A percentile compares a stretch with the other conserved stretches of the same genome.
Evolutionary conservation across 92 coral and sea anemone genomes (phyloP).

Genomic region (Paragorgia papillata): DNA sequence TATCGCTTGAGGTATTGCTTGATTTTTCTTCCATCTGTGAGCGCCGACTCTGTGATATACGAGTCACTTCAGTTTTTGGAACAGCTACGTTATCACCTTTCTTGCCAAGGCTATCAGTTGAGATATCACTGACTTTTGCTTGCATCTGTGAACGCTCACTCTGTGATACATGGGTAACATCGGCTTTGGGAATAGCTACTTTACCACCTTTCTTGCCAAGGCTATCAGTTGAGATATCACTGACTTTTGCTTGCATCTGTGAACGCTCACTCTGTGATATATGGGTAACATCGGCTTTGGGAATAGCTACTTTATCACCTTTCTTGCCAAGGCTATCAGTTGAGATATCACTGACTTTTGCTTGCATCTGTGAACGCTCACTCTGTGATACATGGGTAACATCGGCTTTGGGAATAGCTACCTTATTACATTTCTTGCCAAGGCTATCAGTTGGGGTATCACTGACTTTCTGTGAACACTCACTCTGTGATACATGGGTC

Average conservation of each 20-base stretch:
- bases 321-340: background rate
- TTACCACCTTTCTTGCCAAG: background rate
- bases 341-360: background rate
- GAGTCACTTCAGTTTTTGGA: background rate
- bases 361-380: background rate
- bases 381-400: background rate
- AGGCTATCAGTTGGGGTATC: too few species aligned
- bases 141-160: background rate
- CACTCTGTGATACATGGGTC: conserved; percentile 15
- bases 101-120: background rate
- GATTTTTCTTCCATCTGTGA: background rate
- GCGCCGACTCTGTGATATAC: conserved; percentile 1
- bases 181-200: background rate
- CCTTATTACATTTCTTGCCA: too few species aligned
- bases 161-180: conserved; percentile 11
- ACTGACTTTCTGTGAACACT: background rate
- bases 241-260: background rate
- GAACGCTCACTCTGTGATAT: background rate
- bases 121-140: background rate
- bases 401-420: background rate
- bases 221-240: background rate
- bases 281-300: background rate
- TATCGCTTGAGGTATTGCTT: background rate
- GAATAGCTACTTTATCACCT: background rate
- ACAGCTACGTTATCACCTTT: too few species aligned